Evolutionary conservation across 2,888 invertebrate genomes (phyloP).

Genomic region (Pandemis cinnamomeana): DNA sequence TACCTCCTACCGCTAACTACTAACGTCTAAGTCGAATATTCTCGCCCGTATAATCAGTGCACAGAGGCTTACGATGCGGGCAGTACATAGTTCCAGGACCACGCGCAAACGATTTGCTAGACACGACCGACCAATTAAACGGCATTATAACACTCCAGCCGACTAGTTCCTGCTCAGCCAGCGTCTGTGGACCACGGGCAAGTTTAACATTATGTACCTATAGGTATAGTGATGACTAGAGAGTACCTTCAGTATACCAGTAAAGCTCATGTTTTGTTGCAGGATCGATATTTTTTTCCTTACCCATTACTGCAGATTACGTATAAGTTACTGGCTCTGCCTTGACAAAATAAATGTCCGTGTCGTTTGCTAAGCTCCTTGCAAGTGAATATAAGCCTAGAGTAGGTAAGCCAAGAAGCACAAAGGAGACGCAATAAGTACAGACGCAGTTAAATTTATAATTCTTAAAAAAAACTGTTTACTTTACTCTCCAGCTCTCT

Average conservation of each 20-base stretch:
- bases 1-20: slow-evolving; percentile 13
- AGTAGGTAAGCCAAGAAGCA: slow-evolving; percentile 12
- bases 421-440: neutral
- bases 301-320: slow-evolving; percentile 22
- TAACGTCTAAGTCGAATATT: slow-evolving; percentile 29
- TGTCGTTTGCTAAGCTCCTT: slow-evolving; percentile 9
- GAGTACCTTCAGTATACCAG: too few relatives aligned
- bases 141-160: slow-evolving; percentile 45
- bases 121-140: slow-evolving; percentile 66
- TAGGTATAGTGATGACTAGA: neutral
- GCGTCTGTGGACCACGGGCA: neutral
- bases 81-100: slow-evolving; percentile 36
- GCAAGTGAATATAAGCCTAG: slow-evolving; percentile 20
- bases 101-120: slow-evolving; percentile 57
- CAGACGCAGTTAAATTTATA: neutral
- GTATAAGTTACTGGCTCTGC: slow-evolving; percentile 7
- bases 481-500: too few relatives aligned
- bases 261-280: neutral
- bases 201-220: neutral
- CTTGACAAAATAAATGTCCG: slow-evolving; percentile 6
- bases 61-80: neutral
- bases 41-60: slow-evolving; percentile 16
- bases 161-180: slow-evolving; percentile 35
- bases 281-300: slow-evolving; percentile 24
- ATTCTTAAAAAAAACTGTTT: neutral